Evolutionary conservation across 64 coral and sea anemone species (phyloP).

Genomic region (Acropora tenuis): DNA sequence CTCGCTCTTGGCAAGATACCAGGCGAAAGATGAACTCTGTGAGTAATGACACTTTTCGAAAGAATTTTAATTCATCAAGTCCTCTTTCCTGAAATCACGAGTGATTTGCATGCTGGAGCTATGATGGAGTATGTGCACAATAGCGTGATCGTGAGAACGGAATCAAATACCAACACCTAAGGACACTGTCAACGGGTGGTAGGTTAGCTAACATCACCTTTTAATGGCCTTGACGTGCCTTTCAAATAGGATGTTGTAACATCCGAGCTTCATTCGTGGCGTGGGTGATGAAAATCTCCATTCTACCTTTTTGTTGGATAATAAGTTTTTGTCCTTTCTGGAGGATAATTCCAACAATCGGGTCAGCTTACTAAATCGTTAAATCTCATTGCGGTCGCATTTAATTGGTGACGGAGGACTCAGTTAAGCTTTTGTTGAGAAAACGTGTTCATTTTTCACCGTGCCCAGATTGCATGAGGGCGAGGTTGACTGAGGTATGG

Average conservation of each 20-base stretch:
- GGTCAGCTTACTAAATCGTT: neutral
- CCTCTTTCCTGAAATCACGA: neutral
- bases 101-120: neutral
- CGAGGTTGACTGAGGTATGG: too few species aligned
- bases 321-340: neutral
- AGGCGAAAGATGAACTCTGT: neutral
- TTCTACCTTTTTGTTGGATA: neutral
- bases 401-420: neutral
- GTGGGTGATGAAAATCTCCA: neutral
- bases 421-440: neutral
- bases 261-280: neutral
- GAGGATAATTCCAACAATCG: neutral
- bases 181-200: too few species aligned
- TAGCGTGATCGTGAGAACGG: neutral
- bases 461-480: neutral
- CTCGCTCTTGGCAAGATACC: neutral
- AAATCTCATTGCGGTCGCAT: neutral
- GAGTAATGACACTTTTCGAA: neutral
- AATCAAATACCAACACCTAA: neutral
- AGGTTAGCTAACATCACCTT: neutral
- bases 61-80: neutral
- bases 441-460: neutral
- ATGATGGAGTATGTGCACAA: neutral
- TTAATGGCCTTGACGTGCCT: neutral
- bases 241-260: neutral